These are phyloP conservation scores for Myripristis jacobus DNA, from an alignment of 2,797 vertebrate genomes.

Conservation along the genomic window DNA sequence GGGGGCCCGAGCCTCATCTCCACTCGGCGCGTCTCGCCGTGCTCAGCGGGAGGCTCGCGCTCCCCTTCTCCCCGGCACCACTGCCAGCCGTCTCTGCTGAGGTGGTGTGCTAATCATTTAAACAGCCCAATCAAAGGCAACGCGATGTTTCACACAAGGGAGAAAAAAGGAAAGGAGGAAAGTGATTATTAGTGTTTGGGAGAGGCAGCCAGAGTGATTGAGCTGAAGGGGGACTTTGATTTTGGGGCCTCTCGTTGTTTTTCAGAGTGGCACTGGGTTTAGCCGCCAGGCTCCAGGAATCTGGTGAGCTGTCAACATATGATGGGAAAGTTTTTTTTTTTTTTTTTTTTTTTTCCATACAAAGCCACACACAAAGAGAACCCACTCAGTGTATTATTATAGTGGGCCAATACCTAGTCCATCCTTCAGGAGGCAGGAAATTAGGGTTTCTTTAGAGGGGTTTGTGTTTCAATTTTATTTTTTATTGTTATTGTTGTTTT, in stretches of 20 bases:
- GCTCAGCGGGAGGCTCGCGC: conserved; percentile 80
- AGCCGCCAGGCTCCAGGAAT: conserved; percentile 73
- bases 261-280: conserved; percentile 76
- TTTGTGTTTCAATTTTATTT: conserved; percentile 40
- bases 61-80: conserved; percentile 71
- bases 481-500: conserved; percentile 56
- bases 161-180: conserved; percentile 80
- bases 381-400: conserved; percentile 41
- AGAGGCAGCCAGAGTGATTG: conserved; percentile 82
- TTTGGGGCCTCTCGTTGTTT: conserved; percentile 79
- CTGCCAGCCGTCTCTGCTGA: conserved; percentile 78
- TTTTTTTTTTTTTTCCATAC: conserved; percentile 30
- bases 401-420: conserved; percentile 36
- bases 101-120: conserved; percentile 87
- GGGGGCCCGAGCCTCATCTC: conserved; percentile 77
- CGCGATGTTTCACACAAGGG: conserved; percentile 81
- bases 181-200: conserved; percentile 87
- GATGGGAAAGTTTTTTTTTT: conserved; percentile 63
- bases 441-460: conserved; percentile 49
- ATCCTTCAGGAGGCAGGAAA: conserved; percentile 39
- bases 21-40: conserved; percentile 57
- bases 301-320: conserved; percentile 73
- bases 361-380: conserved; percentile 55
- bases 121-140: conserved; percentile 88
- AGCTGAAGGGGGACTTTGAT: conserved; percentile 86